Percentiles rank a stretch among this genome's conserved stretches.
Evolutionary conservation across 1,140 invertebrate genomes (phyloP).

Genomic region (Aphidius gifuensis): DNA sequence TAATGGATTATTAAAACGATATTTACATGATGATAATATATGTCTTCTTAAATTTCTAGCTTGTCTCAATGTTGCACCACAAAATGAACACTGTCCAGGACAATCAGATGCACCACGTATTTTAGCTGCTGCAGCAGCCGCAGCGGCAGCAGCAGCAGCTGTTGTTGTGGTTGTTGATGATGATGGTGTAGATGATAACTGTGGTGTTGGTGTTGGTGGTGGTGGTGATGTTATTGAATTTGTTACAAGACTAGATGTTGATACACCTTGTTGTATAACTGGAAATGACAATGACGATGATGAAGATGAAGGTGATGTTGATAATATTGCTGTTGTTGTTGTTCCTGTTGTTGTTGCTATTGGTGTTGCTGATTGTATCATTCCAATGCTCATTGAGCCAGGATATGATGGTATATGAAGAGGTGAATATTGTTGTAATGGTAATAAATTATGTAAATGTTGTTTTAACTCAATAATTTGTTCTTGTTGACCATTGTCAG

Average conservation of each 20-base stretch:
- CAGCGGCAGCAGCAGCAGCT: conserved; percentile 63
- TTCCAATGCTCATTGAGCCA: conserved; percentile 31
- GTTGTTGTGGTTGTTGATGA: conserved; percentile 50
- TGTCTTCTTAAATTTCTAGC: conserved; percentile 56
- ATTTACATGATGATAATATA: conserved; percentile 60
- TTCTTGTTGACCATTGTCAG: conserved; percentile 35
- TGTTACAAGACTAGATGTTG: conserved; percentile 21
- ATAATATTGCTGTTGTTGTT: conserved; percentile 18
- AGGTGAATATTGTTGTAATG: conserved; percentile 50
- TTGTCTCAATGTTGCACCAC: conserved; percentile 46
- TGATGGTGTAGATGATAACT: conserved; percentile 21
- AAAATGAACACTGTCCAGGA: conserved; percentile 62
- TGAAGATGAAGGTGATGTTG: conserved; percentile 54
- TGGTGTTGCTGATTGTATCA: conserved; percentile 8
- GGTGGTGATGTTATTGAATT: conserved; percentile 12
- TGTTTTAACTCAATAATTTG: conserved; percentile 37
- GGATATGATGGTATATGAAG: conserved; percentile 51
- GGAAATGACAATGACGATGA: conserved; percentile 19
- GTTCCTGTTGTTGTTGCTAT: conserved; percentile 4
- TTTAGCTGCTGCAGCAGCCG: conserved; percentile 58
- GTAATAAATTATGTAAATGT: conserved; percentile 47
- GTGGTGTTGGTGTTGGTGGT: not conserved
- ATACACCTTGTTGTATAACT: conserved; percentile 22
- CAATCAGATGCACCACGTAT: conserved; percentile 56
- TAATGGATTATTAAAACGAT: conserved; percentile 54